phyloP scores from a whole-genome alignment of 1,140 invertebrate genomes.

The Drosophila ananassae region DNA sequence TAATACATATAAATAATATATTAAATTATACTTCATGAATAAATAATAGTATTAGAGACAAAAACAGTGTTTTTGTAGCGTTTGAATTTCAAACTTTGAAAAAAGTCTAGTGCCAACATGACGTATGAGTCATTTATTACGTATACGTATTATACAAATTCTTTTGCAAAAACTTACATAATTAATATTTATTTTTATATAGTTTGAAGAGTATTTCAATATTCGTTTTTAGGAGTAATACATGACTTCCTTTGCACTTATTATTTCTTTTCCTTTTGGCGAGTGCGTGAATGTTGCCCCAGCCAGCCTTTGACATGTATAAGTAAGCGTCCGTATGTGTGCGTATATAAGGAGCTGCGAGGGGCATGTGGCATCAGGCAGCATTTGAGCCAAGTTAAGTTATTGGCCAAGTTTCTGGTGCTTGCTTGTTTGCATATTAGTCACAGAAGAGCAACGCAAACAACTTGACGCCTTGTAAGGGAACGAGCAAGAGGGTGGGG shows the following conservation, averaged over 20 bases:
- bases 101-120: not conserved
- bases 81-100: no score
- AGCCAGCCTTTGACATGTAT: conserved; percentile 40
- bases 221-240: not conserved
- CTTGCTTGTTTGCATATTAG: conserved; percentile 80
- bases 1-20: not conserved
- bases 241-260: conserved; percentile 3
- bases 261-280: conserved; percentile 19
- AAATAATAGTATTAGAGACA: no score
- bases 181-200: not conserved
- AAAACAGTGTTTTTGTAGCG: no score
- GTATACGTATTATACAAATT: not conserved
- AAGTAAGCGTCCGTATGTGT: conserved; percentile 14
- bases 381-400: conserved; percentile 77
- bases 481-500: not conserved
- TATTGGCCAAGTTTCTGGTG: conserved; percentile 63
- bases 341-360: not conserved
- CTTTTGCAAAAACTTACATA: no score
- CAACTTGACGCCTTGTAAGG: conserved; percentile 41
- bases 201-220: not conserved
- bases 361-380: conserved; percentile 29
- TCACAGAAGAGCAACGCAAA: conserved; percentile 66
- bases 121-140: not conserved
- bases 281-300: conserved; percentile 53
- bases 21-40: no score